phyloP scores from a whole-genome alignment of 2,888 invertebrate genomes.

The Prenolepis imparis region DNA sequence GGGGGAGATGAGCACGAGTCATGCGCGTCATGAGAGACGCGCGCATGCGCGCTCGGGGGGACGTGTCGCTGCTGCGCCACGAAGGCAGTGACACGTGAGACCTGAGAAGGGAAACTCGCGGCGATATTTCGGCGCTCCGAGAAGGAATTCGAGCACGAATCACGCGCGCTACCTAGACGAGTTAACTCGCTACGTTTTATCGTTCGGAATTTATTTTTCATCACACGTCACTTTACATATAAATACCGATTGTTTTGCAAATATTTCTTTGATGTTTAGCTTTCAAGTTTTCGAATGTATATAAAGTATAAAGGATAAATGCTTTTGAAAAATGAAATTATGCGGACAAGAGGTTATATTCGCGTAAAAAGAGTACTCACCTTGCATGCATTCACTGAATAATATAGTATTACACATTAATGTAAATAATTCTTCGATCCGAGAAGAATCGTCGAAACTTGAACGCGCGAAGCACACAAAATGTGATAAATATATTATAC shows the following conservation, averaged over 20 bases:
- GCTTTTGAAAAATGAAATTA: not conserved
- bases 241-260: not conserved
- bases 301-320: too few species aligned
- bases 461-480: not conserved
- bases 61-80: not conserved
- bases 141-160: not conserved
- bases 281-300: not conserved
- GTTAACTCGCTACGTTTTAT: not conserved
- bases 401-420: not conserved
- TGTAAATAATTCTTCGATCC: not conserved
- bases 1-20: slow-evolving; percentile 51
- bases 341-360: not conserved
- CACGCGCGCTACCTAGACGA: not conserved
- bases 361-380: not conserved
- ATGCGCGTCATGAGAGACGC: slow-evolving; percentile 49
- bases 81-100: too few species aligned
- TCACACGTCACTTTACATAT: too few species aligned
- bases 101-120: not conserved
- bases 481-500: too few species aligned
- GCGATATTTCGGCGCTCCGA: not conserved
- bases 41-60: not conserved
- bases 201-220: too few species aligned
- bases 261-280: not conserved
- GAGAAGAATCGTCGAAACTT: not conserved
- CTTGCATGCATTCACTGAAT: not conserved